Base-by-base conservation (phyloP, 1,140 invertebrate genomes). In the Dendroctonus valens region DNA sequence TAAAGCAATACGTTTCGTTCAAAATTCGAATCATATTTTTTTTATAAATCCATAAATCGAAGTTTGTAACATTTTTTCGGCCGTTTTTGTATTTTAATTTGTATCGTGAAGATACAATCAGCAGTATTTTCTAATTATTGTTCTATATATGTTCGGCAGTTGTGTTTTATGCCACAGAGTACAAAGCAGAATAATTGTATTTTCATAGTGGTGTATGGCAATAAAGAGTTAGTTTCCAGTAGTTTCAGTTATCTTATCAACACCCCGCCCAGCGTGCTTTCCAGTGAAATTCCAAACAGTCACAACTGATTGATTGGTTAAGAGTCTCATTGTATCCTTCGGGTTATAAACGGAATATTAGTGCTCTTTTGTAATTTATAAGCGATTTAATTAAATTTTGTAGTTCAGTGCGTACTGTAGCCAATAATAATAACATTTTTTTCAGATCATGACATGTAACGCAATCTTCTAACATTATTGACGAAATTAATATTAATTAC, bases 191-290 rank as follows among this genome's bases (percentile, higher is more conserved):
- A 26, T 26, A 26, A 68, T 65, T 72, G 70, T 67, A 72, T 73
- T 72, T 75, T 63, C 70, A 70, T 73, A 74, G 68, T 75, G 71
- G 72, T 73, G 73, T 75, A 75, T 76, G 76, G 75, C 74, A 77
- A 77, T 77, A 76, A 77, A 77, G 76, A 75, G 76, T 77, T 76
- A 75, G 73, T 76, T 77, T 76, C 73, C 72, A 72, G 63, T 59
- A 67, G 9, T n/a, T 40, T 38, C 5, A 41, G 0, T 55, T 11
- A n/a, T n/a, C n/a, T 55, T n/a, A 41, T 55, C 38, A 39, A 26
- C 1, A 26, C 26, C 26, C 26, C 26, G 3, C 26, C 26, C 26
- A 26, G 26, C 26, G 26, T 26, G 26, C 26, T 26, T 26, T 26
- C 26, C 1, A 26, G 26, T 26, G 3, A 26, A 26, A 26, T 26